A percentile compares a stretch with the other conserved stretches of the same genome.
These are phyloP conservation scores for Monochamus alternatus DNA, from an alignment of 2,888 invertebrate genomes.

Conservation along the genomic window DNA sequence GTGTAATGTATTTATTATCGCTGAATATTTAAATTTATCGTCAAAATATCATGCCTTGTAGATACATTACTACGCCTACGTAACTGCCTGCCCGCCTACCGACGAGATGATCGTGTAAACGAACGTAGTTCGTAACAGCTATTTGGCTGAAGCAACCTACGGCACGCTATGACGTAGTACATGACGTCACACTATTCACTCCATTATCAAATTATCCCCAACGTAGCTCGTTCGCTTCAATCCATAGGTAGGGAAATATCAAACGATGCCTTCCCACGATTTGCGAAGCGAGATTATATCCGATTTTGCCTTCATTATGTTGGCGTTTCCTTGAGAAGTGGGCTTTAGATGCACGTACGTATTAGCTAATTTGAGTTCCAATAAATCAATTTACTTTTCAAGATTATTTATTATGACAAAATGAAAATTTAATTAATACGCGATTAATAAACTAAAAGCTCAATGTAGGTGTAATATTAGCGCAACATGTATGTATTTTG, in stretches of 20 bases:
- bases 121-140: neutral
- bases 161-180: neutral
- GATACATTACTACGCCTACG: neutral
- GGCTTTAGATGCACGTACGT: neutral
- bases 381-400: neutral
- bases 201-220: neutral
- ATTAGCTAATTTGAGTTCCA: neutral
- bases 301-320: conserved; percentile 3
- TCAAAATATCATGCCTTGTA: neutral
- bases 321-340: neutral
- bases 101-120: neutral
- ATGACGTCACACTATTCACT: neutral
- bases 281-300: neutral
- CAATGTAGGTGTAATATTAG: too few species aligned
- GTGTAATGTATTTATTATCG: neutral
- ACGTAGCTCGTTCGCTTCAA: neutral
- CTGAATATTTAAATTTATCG: neutral
- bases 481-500: too few species aligned
- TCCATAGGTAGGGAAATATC: neutral
- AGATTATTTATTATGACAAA: too few species aligned
- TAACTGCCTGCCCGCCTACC: neutral
- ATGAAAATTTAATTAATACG: too few species aligned
- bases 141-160: conserved; percentile 14
- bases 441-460: too few species aligned
- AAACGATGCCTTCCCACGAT: neutral